Percentiles rank a stretch among this genome's conserved stretches.
These are phyloP conservation scores for Tanypteryx hageni DNA, from an alignment of 2,888 invertebrate genomes.

Conservation along the genomic window DNA sequence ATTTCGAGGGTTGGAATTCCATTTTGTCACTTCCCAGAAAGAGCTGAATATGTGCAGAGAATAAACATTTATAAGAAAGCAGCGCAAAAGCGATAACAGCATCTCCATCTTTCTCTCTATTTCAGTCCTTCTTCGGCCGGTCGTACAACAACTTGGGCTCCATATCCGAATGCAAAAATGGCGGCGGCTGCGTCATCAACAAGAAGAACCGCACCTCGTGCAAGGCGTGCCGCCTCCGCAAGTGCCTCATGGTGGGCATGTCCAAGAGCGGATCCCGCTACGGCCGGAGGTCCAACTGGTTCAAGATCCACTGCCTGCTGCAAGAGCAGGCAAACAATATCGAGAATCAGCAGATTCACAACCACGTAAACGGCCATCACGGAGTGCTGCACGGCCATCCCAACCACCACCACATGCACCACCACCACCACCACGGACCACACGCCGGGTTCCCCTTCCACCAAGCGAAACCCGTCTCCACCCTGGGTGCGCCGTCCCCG, in stretches of 20 bases:
- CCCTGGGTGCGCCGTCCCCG: not conserved
- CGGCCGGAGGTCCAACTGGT: conserved; percentile 94
- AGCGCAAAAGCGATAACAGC: too few species aligned
- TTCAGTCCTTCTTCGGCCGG: conserved; percentile 94
- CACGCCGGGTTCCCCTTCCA: conserved; percentile 42
- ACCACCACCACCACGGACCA: not conserved
- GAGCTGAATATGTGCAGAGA: not conserved
- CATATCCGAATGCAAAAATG: conserved; percentile 94
- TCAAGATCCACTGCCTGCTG: conserved; percentile 93
- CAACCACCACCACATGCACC: conserved; percentile 31
- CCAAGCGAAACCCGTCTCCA: conserved; percentile 21
- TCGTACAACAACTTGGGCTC: conserved; percentile 93
- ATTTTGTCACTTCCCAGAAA: not conserved
- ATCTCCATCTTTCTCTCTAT: conserved; percentile 73
- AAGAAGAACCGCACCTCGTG: conserved; percentile 95
- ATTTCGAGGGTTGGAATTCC: too few species aligned
- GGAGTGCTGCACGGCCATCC: not conserved
- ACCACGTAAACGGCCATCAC: conserved; percentile 51
- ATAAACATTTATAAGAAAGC: not conserved
- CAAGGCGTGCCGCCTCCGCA: conserved; percentile 91
- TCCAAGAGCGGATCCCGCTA: conserved; percentile 94
- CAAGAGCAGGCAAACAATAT: conserved; percentile 81
- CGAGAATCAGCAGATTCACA: conserved; percentile 58
- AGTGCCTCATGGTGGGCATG: conserved; percentile 93
- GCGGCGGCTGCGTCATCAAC: conserved; percentile 92